Evolutionary conservation across 2,888 invertebrate genomes (phyloP).

Genomic region (Eurytoma californica): DNA sequence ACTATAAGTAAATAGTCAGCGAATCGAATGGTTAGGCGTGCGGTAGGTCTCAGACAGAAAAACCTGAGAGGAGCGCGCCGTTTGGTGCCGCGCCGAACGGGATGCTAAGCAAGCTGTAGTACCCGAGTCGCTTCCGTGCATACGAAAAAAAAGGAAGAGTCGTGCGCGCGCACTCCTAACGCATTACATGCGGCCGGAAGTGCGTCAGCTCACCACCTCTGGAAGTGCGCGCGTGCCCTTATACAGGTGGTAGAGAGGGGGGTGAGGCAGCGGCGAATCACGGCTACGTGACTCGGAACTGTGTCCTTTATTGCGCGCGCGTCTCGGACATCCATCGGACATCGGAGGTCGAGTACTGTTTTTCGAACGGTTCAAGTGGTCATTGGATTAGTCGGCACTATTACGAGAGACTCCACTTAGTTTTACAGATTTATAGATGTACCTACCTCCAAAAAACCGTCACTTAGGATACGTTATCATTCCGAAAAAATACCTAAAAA

Average conservation of each 20-base stretch:
- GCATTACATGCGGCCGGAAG: constrained; percentile 66
- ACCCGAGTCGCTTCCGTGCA: constrained; percentile 73
- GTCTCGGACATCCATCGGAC: not conserved
- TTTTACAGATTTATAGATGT: too few species aligned
- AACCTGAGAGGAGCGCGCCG: not conserved
- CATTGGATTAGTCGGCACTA: too few species aligned
- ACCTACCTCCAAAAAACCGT: too few species aligned
- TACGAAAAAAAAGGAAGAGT: constrained; percentile 60
- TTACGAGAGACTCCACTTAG: too few species aligned
- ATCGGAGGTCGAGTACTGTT: constrained; percentile 8
- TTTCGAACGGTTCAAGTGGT: constrained; percentile 4
- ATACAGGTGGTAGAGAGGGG: constrained; percentile 32
- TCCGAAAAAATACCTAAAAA: too few species aligned
- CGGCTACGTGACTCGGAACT: constrained; percentile 53
- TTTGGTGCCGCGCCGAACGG: constrained; percentile 35
- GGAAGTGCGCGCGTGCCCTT: constrained; percentile 43
- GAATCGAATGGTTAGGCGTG: not conserved
- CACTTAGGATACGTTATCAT: too few species aligned
- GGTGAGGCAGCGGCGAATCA: constrained; percentile 3
- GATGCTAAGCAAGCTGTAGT: constrained; percentile 74
- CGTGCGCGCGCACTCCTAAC: constrained; percentile 9
- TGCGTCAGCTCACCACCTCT: constrained; percentile 67
- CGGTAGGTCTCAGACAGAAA: not conserved
- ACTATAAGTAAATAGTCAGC: too few species aligned
- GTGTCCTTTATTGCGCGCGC: constrained; percentile 48